These are phyloP conservation scores for Armadillidium nasatum DNA, from an alignment of 1,140 invertebrate species.

Conservation along the genomic window DNA sequence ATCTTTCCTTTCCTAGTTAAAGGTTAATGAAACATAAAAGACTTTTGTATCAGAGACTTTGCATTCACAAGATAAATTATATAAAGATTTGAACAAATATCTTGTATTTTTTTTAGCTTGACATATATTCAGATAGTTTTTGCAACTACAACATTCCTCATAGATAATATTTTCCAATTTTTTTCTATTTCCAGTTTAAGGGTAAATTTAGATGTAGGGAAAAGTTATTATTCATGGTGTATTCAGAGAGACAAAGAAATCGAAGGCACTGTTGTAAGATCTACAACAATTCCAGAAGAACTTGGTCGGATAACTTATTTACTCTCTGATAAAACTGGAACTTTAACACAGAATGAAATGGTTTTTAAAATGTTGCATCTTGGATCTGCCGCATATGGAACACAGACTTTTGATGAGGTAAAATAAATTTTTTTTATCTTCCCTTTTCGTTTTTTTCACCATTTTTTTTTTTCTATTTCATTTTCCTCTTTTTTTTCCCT, in stretches of 20 bases:
- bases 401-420: slow-evolving; percentile 83
- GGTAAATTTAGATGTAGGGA: slow-evolving; percentile 98
- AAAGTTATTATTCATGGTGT: slow-evolving; percentile 93
- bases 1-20: too few relatives aligned
- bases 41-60: too few relatives aligned
- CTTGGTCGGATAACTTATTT: slow-evolving; percentile 93
- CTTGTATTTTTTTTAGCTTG: too few relatives aligned
- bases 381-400: slow-evolving; percentile 79
- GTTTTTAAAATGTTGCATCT: slow-evolving; percentile 91
- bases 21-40: too few relatives aligned
- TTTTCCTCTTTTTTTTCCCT: not conserved
- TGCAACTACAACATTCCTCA: too few relatives aligned
- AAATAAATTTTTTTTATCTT: slow-evolving; percentile 3
- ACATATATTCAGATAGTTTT: too few relatives aligned
- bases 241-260: slow-evolving; percentile 92
- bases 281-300: slow-evolving; percentile 97
- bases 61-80: too few relatives aligned
- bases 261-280: slow-evolving; percentile 91
- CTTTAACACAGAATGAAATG: slow-evolving; percentile 98
- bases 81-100: too few relatives aligned
- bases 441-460: not conserved
- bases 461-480: not conserved
- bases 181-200: slow-evolving; percentile 65
- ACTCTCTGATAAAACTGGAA: slow-evolving; percentile 96
- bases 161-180: slow-evolving; percentile 7